Evolutionary conservation across 2,113 vertebrate species (phyloP).

Genomic region (Macrotis lagotis): DNA sequence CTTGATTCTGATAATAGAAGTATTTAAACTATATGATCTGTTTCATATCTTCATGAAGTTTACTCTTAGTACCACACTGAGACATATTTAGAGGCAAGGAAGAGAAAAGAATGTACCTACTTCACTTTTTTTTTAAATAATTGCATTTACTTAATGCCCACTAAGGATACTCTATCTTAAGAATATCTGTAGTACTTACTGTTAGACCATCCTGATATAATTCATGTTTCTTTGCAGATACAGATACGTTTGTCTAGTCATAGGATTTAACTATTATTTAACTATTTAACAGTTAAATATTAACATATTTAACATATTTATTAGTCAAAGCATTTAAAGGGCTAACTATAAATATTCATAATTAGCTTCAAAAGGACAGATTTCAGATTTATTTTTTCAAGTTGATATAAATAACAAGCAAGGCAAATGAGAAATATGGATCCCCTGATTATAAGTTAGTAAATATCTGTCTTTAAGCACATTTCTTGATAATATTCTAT

Average conservation of each 20-base stretch:
- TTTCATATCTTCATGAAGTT: background rate
- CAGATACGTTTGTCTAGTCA: background rate
- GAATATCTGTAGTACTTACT: background rate
- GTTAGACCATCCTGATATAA: background rate
- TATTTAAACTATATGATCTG: no score
- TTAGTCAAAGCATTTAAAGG: background rate
- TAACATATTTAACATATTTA: no score
- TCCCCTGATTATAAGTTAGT: background rate
- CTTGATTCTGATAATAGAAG: background rate
- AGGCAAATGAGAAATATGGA: slow-evolving; percentile 45
- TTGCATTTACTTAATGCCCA: background rate
- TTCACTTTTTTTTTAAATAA: background rate
- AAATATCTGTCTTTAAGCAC: slow-evolving; percentile 14
- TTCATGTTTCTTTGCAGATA: background rate
- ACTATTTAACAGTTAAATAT: no score
- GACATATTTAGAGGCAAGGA: background rate
- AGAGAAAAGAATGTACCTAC: background rate
- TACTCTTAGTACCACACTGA: background rate
- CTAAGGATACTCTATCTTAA: background rate
- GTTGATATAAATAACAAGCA: background rate
- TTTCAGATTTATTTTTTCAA: slow-evolving; percentile 40
- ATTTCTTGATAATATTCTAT: slow-evolving; percentile 23
- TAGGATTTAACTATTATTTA: no score
- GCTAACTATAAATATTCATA: background rate
- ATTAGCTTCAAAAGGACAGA: slow-evolving; percentile 9